Evolutionary conservation across 2,888 invertebrate genomes (phyloP).

Genomic region (Cordilura impudica): DNA sequence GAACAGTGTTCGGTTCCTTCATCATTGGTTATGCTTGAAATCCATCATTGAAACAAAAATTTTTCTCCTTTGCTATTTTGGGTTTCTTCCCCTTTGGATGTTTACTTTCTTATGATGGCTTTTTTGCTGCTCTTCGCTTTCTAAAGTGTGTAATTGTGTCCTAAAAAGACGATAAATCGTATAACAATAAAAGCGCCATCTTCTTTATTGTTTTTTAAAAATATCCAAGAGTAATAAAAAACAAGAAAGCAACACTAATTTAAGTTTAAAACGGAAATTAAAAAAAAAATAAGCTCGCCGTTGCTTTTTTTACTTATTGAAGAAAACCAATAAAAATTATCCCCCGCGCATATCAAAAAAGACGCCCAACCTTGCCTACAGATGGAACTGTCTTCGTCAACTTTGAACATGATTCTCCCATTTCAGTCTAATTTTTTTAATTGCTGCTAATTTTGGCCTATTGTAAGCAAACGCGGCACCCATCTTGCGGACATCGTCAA

Average conservation of each 20-base stretch:
- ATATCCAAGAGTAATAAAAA: slow-evolving; percentile 71
- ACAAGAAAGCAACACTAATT: slow-evolving; percentile 68
- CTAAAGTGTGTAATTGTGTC: slow-evolving; percentile 80
- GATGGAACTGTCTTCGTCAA: no score
- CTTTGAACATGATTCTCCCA: no score
- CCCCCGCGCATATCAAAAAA: no score
- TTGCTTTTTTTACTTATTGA: no score
- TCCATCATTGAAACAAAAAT: slow-evolving; percentile 97
- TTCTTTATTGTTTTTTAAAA: slow-evolving; percentile 77
- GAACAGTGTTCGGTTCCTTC: slow-evolving; percentile 96
- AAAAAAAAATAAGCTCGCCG: no score
- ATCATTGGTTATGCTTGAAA: slow-evolving; percentile 98
- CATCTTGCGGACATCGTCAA: no score
- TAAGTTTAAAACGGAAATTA: slow-evolving; percentile 71
- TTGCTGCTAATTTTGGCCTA: no score
- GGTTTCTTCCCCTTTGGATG: slow-evolving; percentile 98
- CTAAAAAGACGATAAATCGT: slow-evolving; percentile 60
- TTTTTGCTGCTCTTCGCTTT: slow-evolving; percentile 97
- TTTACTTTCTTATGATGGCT: slow-evolving; percentile 99
- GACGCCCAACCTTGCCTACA: no score
- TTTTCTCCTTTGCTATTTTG: slow-evolving; percentile 98
- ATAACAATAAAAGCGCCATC: slow-evolving; percentile 67
- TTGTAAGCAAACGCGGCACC: no score
- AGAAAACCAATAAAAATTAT: no score
- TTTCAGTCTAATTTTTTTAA: no score